Conservation (phyloP, 1,140 invertebrate genomes). For the Helicoverpa armigera region DNA sequence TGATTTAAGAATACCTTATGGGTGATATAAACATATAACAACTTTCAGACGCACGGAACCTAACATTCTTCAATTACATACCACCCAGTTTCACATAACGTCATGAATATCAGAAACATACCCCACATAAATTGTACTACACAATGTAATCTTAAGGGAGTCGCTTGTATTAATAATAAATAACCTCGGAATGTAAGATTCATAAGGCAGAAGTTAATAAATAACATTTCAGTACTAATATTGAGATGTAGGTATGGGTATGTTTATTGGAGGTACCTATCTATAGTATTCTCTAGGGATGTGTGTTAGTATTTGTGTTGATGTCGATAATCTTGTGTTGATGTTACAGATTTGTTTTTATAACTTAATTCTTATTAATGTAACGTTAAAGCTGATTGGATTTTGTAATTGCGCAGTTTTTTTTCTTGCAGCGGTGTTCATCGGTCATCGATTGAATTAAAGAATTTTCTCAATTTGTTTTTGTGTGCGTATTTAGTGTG, state of each 20-base stretch:
- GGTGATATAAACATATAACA: not conserved
- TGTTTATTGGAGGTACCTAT: conserved; percentile 4
- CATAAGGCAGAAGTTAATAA: conserved; percentile 18
- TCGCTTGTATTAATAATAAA: not conserved
- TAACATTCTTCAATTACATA: no score
- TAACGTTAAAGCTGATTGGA: not conserved
- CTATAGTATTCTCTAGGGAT: not conserved
- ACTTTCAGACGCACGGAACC: no score
- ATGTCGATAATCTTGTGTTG: not conserved
- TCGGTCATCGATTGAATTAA: no score
- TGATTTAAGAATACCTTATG: no score
- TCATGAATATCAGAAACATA: no score
- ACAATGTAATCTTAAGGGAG: not conserved
- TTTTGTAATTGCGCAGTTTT: no score
- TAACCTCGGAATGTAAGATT: not conserved
- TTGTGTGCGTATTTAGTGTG: no score
- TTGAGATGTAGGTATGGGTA: not conserved
- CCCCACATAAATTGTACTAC: no score
- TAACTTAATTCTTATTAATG: not conserved
- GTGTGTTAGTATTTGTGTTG: not conserved
- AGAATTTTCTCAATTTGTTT: no score
- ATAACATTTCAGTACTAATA: conserved; percentile 6
- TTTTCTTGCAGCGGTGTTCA: no score
- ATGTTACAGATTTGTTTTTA: not conserved
- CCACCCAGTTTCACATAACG: no score